Evolutionary conservation across 2,888 invertebrate species (phyloP).

Genomic region (Noctua janthe): DNA sequence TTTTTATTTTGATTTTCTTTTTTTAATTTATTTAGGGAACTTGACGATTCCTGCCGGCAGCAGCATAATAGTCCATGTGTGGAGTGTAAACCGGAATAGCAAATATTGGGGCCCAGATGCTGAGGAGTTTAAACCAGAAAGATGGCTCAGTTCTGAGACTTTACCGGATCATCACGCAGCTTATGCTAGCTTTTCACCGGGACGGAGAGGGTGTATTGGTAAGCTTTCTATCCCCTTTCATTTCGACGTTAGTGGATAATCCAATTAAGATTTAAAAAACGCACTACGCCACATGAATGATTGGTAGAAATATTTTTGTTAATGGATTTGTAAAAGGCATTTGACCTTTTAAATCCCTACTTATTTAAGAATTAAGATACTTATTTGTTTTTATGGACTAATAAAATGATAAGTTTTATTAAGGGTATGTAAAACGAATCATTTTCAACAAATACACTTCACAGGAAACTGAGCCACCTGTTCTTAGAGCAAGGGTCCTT

Average conservation of each 20-base stretch:
- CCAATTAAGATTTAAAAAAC: not conserved
- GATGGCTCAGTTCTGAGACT: not conserved
- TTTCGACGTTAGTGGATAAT: not conserved
- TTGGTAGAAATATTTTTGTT: not conserved
- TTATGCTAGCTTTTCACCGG: slow-evolving; percentile 10
- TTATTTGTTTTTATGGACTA: not conserved
- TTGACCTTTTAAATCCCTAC: not conserved
- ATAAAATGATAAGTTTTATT: not conserved
- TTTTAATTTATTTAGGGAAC: not conserved
- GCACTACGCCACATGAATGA: not conserved
- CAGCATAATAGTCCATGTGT: slow-evolving; percentile 1
- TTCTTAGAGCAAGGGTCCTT: not conserved
- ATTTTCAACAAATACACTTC: not conserved
- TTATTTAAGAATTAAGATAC: not conserved
- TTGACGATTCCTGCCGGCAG: not conserved
- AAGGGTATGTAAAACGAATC: not conserved
- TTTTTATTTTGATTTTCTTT: not conserved
- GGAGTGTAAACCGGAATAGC: not conserved
- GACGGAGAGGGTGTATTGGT: slow-evolving; percentile 6
- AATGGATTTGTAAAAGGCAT: not conserved
- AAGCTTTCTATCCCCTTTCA: not conserved
- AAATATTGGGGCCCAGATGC: slow-evolving; percentile 3
- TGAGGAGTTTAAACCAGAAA: slow-evolving; percentile 2
- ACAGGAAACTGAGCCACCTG: not conserved
- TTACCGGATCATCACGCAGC: not conserved